Base-by-base conservation (phyloP, 2,113 vertebrate species). In the Bos indicus region DNA sequence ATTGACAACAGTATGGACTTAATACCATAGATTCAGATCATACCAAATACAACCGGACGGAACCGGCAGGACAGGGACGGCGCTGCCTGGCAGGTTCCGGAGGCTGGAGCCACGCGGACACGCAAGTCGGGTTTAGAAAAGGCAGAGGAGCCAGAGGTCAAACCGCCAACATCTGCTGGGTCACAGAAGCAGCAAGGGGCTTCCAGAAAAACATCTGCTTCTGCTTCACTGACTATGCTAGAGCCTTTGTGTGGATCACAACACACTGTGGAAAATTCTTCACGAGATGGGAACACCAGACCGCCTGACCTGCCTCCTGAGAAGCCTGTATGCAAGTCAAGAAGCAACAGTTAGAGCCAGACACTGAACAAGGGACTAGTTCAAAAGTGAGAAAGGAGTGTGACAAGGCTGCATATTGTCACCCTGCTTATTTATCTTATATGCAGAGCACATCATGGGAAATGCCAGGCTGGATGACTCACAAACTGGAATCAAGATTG, bases 361-460 rank as follows among this genome's bases (percentile, higher is more conserved):
- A 10, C 64, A 11, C 8, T 36, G 33, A 36, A 67, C 8, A 67
- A 11, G 0, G 17, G 57, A 2, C n/a, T 71, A n/a, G 64, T 2
- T 71, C 64, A 36, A 36, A 71, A 5, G 0, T 11, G 64, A 21
- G 64, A 21, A 36, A 71, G 64, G 64, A 10, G 64, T 1, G 1
- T 2, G n/a, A 0, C 4, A 3, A 71, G 64, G 64, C 64, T 36
- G 9, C 0, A 11, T 5, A 19, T 5, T 4, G 17, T 71, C 33
- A 5, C 17, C 28, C 33, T 67, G 64, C 33, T 67, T 67, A 2
- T 6, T 17, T 11, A 11, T 5, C 64, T 36, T 11, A 11, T 0
- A 2, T 3, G n/a, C 64, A 71, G 19, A 21, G 17, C 0, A 0
- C 64, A 36, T 11, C 64, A 21, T 21, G 64, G 64, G 17, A 36